Percentiles rank a stretch among this genome's conserved stretches.
Evolutionary conservation across 1,140 invertebrate genomes (phyloP).

Genomic region (Drosophila nannoptera): DNA sequence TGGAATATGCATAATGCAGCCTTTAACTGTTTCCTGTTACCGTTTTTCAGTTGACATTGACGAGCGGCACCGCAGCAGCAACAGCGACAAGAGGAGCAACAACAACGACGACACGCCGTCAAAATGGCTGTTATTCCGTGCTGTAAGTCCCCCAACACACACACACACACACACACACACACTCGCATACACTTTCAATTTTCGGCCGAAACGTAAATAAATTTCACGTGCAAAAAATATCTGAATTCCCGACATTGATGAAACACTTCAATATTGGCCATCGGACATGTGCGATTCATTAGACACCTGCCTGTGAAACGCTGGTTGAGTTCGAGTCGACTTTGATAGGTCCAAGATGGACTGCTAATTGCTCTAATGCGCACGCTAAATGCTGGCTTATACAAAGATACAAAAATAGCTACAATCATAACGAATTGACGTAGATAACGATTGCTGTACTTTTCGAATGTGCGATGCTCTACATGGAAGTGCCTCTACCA

Average conservation of each 20-base stretch:
- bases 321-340: neutral
- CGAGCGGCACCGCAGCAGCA: constrained; percentile 22
- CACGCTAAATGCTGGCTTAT: constrained; percentile 2
- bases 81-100: constrained; percentile 1
- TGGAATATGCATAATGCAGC: constrained; percentile 18
- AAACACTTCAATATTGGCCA: constrained; percentile 48
- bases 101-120: constrained; percentile 36
- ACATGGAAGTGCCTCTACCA: too few relatives aligned
- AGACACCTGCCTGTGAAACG: constrained; percentile 6
- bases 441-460: neutral
- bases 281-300: constrained; percentile 53
- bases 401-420: neutral
- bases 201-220: constrained; percentile 38
- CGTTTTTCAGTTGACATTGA: constrained; percentile 52
- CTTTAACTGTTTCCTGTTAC: constrained; percentile 50
- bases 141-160: constrained; percentile 53
- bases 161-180: too few relatives aligned
- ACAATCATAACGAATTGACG: neutral
- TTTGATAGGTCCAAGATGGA: constrained; percentile 16
- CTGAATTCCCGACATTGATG: constrained; percentile 39
- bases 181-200: constrained; percentile 1
- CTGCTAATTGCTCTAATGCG: constrained; percentile 38
- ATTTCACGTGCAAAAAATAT: constrained; percentile 44
- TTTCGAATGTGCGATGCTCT: neutral
- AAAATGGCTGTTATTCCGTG: constrained; percentile 72